phyloP scores from a whole-genome alignment of 2,888 invertebrate genomes.

The Antheraea yamamai region DNA sequence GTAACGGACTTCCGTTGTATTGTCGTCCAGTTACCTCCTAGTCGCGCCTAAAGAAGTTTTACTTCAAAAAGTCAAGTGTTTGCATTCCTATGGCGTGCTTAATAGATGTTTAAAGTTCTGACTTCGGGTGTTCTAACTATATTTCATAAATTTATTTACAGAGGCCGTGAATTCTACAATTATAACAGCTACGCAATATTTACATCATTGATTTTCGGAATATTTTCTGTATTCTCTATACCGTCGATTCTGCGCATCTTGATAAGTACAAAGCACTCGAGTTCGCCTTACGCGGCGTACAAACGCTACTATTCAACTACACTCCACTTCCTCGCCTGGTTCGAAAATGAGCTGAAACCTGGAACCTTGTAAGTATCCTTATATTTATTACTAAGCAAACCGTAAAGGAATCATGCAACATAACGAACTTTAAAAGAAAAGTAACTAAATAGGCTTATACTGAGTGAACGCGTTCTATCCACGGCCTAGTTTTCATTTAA shows the following conservation, averaged over 20 bases:
- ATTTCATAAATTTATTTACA: conserved; percentile 43
- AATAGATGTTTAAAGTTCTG: too few species aligned
- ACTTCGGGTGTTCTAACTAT: too few species aligned
- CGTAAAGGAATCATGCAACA: too few species aligned
- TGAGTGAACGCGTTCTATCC: too few species aligned
- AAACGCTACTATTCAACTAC: conserved; percentile 90
- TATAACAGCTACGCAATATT: conserved; percentile 87
- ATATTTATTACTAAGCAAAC: not conserved
- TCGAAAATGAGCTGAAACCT: conserved; percentile 85
- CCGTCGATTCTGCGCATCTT: conserved; percentile 88
- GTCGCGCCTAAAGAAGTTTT: too few species aligned
- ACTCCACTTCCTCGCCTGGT: conserved; percentile 90
- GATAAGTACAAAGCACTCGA: conserved; percentile 87
- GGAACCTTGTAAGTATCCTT: conserved; percentile 76
- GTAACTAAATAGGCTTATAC: too few species aligned
- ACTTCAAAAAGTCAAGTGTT: too few species aligned
- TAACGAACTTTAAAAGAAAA: too few species aligned
- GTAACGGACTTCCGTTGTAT: too few species aligned
- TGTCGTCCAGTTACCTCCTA: too few species aligned
- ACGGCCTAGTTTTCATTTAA: too few species aligned
- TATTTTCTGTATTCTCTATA: conserved; percentile 88
- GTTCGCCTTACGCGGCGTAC: conserved; percentile 86
- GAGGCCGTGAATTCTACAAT: conserved; percentile 88
- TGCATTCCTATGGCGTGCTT: too few species aligned
- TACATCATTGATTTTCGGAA: conserved; percentile 88